phyloP scores from a whole-genome alignment of 2,797 vertebrate species.

The Lerista edwardsae region DNA sequence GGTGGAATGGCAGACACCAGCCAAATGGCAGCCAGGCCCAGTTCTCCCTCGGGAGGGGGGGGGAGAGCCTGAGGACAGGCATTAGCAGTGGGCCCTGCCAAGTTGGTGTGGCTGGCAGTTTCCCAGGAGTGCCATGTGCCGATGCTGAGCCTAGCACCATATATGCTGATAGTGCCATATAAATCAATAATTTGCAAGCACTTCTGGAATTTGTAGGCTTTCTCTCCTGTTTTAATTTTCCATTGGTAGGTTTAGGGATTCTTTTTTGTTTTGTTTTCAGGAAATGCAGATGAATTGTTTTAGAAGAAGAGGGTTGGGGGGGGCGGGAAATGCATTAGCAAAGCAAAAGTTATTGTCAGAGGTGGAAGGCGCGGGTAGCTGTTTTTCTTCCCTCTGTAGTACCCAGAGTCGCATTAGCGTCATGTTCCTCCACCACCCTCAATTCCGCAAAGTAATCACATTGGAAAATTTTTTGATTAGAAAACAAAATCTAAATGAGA shows the following conservation, averaged over 20 bases:
- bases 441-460: slow-evolving; percentile 66
- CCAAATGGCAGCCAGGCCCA: no score
- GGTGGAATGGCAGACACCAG: no score
- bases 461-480: slow-evolving; percentile 84
- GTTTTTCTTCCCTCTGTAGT: slow-evolving; percentile 44
- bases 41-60: no score
- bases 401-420: slow-evolving; percentile 67
- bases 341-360: slow-evolving; percentile 72
- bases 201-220: not conserved
- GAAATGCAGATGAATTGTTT: slow-evolving; percentile 64
- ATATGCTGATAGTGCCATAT: not conserved
- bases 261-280: slow-evolving; percentile 38
- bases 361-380: slow-evolving; percentile 68
- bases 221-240: not conserved
- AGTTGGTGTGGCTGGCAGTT: no score
- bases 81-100: no score
- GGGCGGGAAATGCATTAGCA: slow-evolving; percentile 60
- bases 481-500: slow-evolving; percentile 90
- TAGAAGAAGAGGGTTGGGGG: not conserved
- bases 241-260: not conserved
- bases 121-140: not conserved
- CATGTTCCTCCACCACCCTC: slow-evolving; percentile 44
- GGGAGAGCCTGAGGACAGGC: no score
- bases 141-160: not conserved
- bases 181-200: not conserved